Evolutionary conservation across 2,888 invertebrate genomes (phyloP), one percentile per base, ranked within the genome.

Genomic region (Cephus pulcher): DNA sequence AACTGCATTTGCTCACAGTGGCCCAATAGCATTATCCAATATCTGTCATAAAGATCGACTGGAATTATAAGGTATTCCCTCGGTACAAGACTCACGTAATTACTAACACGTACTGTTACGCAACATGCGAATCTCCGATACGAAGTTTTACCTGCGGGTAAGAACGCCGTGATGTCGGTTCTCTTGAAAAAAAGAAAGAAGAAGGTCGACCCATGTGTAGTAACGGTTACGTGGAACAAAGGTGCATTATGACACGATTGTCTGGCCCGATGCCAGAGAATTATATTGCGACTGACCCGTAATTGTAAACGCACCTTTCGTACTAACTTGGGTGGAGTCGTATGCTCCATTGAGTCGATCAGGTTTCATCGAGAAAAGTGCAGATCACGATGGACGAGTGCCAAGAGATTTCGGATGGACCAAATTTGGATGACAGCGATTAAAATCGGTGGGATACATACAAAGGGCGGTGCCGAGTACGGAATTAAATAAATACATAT

Each of bases 141-240:
- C 77, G 77, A 80, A 56, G 75, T 77, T 76, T 81, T 79, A 84
- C 84, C 81, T 73, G 81, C 78, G 78, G 75, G 80, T 76, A 56
- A 9, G 56, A 56, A 56, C 23, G 56, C 9, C 9, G 56, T 9
- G 56, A 56, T 56, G 56, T 56, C 23, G 56, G 15, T 9, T 56
- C 23, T 23, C 23, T 56, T 56, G 56, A 23, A 56, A 56, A 56
- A 56, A 23, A 56, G 71, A 34, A 34, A 70, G 78, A 81, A 86
- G 86, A 87, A 87, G 86, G 87, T 87, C 86, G 84, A 82, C 77
- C 77, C 69, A 70, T 77, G 80, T 85, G 82, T 80, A 81, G 84
- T 84, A 85, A 87, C 80, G 40, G 78, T 77, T 80, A 71, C 79
- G 76, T 81, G 79, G 79, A 80, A 77, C 80, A 70, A 79, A 81